phyloP scores from a whole-genome alignment of 2,113 vertebrate species.

The Chiloscyllium plagiosum region DNA sequence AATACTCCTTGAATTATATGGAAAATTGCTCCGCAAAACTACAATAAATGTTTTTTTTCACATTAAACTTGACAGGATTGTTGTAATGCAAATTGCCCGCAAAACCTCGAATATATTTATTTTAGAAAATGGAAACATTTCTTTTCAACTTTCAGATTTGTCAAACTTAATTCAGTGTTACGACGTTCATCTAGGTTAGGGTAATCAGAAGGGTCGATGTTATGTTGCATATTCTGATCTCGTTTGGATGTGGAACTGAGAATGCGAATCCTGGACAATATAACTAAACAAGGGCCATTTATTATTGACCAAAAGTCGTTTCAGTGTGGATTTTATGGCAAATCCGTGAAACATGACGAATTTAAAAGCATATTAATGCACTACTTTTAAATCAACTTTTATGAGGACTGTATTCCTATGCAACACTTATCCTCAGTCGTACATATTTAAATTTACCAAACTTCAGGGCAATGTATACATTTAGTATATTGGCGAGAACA shows the following conservation, averaged over 20 bases:
- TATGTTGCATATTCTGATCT: neutral
- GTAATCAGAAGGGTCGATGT: neutral
- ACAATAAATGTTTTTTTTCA: neutral
- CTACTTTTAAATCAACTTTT: neutral
- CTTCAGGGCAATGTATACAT: neutral
- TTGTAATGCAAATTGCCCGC: neutral
- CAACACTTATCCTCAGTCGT: neutral
- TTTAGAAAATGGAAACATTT: neutral
- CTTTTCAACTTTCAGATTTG: neutral
- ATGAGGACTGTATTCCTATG: neutral
- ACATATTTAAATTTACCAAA: neutral
- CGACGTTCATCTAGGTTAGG: neutral
- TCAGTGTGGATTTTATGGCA: neutral
- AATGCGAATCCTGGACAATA: neutral
- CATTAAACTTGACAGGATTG: neutral
- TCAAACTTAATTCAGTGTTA: neutral
- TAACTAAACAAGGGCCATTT: neutral
- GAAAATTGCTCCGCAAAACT: neutral
- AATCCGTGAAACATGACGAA: neutral
- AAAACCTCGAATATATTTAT: neutral
- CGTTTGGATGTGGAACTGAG: neutral
- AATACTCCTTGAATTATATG: neutral
- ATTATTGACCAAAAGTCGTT: neutral
- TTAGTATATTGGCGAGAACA: neutral
- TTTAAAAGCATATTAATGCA: neutral